These are phyloP conservation scores for Drepana falcataria DNA, from an alignment of 2,888 invertebrate species.

Conservation along the genomic window DNA sequence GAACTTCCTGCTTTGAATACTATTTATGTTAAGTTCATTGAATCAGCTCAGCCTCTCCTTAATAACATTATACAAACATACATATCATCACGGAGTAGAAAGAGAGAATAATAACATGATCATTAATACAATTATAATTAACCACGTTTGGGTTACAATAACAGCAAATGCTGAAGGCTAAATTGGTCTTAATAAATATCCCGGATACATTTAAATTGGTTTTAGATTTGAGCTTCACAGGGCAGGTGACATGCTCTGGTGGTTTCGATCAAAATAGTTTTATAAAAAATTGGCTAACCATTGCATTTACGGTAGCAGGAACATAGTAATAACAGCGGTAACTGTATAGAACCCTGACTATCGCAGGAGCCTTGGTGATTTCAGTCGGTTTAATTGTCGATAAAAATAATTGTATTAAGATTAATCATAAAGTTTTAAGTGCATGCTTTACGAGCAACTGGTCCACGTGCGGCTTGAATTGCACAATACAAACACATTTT, in stretches of 20 bases:
- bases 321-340: not conserved
- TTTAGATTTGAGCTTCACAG: not conserved
- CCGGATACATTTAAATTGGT: not conserved
- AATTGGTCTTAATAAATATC: not conserved
- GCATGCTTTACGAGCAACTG: not conserved
- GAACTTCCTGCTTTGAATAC: too few relatives aligned
- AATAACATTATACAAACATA: too few relatives aligned
- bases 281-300: not conserved
- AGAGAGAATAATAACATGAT: too few relatives aligned
- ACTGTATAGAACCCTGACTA: not conserved
- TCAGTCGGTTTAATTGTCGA: constrained; percentile 16
- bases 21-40: too few relatives aligned
- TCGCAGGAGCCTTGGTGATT: constrained; percentile 14
- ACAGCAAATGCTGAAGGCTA: not conserved
- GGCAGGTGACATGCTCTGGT: not conserved
- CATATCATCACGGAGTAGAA: too few relatives aligned
- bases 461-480: too few relatives aligned
- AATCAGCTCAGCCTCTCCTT: too few relatives aligned
- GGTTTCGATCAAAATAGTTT: not conserved
- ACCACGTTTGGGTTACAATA: too few relatives aligned
- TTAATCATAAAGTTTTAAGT: constrained; percentile 11
- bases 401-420: constrained; percentile 20
- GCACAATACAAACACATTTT: too few relatives aligned
- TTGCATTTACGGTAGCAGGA: not conserved
- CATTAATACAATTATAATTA: not conserved